Percentiles rank a stretch among this genome's conserved stretches.
These are phyloP conservation scores for Lynx canadensis DNA, from an alignment of 2,113 vertebrate genomes.

Conservation along the genomic window DNA sequence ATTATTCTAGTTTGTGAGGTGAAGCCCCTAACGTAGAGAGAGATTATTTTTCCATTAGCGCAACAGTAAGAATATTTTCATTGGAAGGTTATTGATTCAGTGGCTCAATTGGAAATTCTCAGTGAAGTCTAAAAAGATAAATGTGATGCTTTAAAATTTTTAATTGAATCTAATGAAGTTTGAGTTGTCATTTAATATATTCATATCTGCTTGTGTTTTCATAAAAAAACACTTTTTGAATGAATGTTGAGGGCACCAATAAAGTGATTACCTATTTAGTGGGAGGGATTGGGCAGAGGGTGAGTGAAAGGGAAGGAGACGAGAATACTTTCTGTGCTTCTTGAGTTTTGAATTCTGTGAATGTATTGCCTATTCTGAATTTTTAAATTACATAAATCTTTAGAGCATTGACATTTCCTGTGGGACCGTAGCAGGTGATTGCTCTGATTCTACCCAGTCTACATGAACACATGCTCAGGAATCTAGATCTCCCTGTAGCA, in stretches of 20 bases:
- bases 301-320: neutral
- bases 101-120: neutral
- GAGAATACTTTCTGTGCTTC: neutral
- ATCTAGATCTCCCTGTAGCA: neutral
- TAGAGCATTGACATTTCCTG: neutral
- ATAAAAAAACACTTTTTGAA: neutral
- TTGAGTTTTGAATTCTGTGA: neutral
- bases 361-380: neutral
- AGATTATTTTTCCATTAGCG: neutral
- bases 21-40: neutral
- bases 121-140: constrained; percentile 28
- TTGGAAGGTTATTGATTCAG: neutral
- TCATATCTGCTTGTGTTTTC: neutral
- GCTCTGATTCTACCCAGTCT: neutral
- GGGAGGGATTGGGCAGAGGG: neutral
- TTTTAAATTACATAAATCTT: neutral
- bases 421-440: neutral
- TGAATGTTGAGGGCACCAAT: neutral
- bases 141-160: neutral
- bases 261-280: neutral
- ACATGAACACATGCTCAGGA: neutral
- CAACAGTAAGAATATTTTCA: neutral
- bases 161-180: neutral
- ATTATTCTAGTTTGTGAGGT: neutral
- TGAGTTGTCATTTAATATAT: neutral